Conservation (phyloP, 2,888 invertebrate species). For the Marasmarcha lunaedactyla region DNA sequence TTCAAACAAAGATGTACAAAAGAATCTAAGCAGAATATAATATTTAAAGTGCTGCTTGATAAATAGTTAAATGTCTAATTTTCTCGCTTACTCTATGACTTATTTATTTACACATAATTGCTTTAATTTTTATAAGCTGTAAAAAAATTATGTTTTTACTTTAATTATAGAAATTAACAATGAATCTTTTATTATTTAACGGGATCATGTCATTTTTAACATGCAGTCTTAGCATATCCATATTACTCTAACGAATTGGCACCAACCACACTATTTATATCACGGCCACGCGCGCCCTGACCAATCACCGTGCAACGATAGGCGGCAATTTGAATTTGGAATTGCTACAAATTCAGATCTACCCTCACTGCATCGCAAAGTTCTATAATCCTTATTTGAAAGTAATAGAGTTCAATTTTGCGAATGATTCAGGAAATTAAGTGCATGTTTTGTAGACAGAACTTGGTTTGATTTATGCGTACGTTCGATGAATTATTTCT, state of each 20-base stretch:
- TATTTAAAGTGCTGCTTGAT: too few relatives aligned
- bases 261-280: constrained; percentile 63
- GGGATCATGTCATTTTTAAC: not conserved
- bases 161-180: too few relatives aligned
- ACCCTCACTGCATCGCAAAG: not conserved
- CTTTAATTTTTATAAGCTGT: too few relatives aligned
- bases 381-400: constrained; percentile 10
- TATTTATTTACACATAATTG: too few relatives aligned
- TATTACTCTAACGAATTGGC: constrained; percentile 35
- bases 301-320: constrained; percentile 59
- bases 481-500: constrained; percentile 64
- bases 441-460: constrained; percentile 12
- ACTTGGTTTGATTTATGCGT: constrained; percentile 62
- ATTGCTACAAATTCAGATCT: constrained; percentile 26
- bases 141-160: too few relatives aligned
- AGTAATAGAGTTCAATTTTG: constrained; percentile 11
- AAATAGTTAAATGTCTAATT: too few relatives aligned
- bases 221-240: constrained; percentile 23
- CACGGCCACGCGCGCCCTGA: constrained; percentile 54
- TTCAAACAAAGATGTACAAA: too few relatives aligned
- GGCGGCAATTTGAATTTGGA: constrained; percentile 61
- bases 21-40: too few relatives aligned
- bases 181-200: too few relatives aligned
- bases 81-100: too few relatives aligned
- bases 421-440: not conserved